phyloP scores from a whole-genome alignment of 2,797 vertebrate genomes.

The Aldrovandia affinis region DNA sequence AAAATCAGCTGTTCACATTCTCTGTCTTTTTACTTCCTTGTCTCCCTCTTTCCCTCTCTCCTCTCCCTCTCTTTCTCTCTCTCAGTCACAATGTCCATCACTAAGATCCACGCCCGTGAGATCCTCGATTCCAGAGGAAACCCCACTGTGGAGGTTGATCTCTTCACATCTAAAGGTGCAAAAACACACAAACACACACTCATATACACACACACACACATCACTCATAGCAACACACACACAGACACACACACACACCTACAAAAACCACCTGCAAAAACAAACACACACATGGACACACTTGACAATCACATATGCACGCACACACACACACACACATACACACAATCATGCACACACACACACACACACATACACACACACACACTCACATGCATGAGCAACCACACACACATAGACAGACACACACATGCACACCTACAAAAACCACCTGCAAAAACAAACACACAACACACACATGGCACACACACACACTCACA shows the following conservation, averaged over 20 bases:
- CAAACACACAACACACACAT: not conserved
- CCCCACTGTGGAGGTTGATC: slow-evolving; percentile 72
- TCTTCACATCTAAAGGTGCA: slow-evolving; percentile 66
- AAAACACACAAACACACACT: not conserved
- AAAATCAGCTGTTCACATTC: not conserved
- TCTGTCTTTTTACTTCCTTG: not conserved
- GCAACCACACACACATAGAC: not conserved
- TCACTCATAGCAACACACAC: not conserved
- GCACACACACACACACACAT: slow-evolving; percentile 29
- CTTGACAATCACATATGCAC: not conserved
- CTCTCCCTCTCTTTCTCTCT: not conserved
- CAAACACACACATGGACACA: not conserved
- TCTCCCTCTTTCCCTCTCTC: not conserved
- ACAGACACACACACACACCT: not conserved
- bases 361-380: too few species aligned
- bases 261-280: not conserved
- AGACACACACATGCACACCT: slow-evolving; percentile 26
- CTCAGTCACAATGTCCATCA: slow-evolving; percentile 68
- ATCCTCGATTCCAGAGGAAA: slow-evolving; percentile 74
- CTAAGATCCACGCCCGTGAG: slow-evolving; percentile 70
- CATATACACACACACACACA: not conserved
- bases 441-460: too few species aligned
- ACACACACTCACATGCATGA: too few species aligned
- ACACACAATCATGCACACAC: not conserved
- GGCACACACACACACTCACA: slow-evolving; percentile 8